Conservation (phyloP, 2,113 vertebrate species). For the Lipophrys pholis region DNA sequence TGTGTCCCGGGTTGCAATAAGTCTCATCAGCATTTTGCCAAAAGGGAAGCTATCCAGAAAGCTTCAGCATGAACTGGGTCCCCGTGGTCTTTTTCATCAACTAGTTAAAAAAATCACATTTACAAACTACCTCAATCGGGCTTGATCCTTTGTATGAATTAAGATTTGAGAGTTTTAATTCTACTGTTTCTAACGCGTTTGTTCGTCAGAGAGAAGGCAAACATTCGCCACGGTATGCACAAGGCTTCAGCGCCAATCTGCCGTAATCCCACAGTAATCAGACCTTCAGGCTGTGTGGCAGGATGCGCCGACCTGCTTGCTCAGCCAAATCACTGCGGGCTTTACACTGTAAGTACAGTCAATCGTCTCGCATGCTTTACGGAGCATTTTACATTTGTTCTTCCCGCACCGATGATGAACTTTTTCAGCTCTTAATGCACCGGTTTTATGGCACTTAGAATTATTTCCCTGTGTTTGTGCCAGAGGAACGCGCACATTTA, state of each 20-base stretch:
- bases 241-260: neutral
- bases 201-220: slow-evolving; percentile 7
- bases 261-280: slow-evolving; percentile 21
- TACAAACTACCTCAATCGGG: neutral
- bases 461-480: slow-evolving; percentile 2
- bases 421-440: slow-evolving; percentile 16
- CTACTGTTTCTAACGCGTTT: neutral
- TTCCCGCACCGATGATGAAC: slow-evolving; percentile 3
- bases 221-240: slow-evolving; percentile 6
- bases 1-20: neutral
- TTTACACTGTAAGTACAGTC: neutral
- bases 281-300: slow-evolving; percentile 11
- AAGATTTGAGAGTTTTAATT: neutral
- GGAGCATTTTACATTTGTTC: slow-evolving; percentile 16
- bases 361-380: neutral
- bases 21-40: too few species aligned
- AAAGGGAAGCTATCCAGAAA: too few species aligned
- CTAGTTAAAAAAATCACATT: too few species aligned
- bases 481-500: neutral
- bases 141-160: neutral
- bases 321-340: slow-evolving; percentile 17
- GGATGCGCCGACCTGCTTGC: slow-evolving; percentile 7
- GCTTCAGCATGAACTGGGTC: too few species aligned
- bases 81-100: too few species aligned
- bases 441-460: slow-evolving; percentile 2